A percentile compares a stretch with the other conserved stretches of the same genome.
phyloP scores from a whole-genome alignment of 2,888 invertebrate genomes.

The Hydroisotoma schaefferi region DNA sequence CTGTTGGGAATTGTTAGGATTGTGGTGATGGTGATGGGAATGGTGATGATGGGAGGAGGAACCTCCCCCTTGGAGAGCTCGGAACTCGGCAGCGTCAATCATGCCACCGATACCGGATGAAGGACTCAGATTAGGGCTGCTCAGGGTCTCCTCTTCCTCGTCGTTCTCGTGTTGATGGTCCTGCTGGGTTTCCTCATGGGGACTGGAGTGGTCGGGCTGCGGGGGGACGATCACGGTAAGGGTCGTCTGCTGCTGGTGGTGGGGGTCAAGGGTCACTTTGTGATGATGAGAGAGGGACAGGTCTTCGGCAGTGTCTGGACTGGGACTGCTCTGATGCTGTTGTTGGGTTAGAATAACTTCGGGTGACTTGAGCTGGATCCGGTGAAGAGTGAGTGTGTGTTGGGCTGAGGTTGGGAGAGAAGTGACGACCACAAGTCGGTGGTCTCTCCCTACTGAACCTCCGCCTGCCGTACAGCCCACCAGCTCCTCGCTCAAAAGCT shows the following conservation, averaged over 20 bases:
- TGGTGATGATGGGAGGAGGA: slow-evolving; percentile 7
- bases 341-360: neutral
- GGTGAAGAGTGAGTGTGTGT: slow-evolving; percentile 36
- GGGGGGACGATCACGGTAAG: slow-evolving; percentile 9
- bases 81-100: neutral
- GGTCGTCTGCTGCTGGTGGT: slow-evolving; percentile 22
- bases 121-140: neutral
- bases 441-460: neutral
- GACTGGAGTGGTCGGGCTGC: neutral
- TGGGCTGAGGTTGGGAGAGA: slow-evolving; percentile 33
- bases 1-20: neutral
- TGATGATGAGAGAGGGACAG: slow-evolving; percentile 34
- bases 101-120: neutral
- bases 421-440: slow-evolving; percentile 37
- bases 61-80: neutral
- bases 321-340: neutral
- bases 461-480: slow-evolving; percentile 13
- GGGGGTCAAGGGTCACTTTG: slow-evolving; percentile 12
- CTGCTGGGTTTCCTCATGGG: too few relatives aligned
- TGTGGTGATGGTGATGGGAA: slow-evolving; percentile 25
- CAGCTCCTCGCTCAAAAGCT: slow-evolving; percentile 19
- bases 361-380: slow-evolving; percentile 29
- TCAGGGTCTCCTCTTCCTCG: neutral
- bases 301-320: slow-evolving; percentile 47
- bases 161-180: neutral